Evolutionary conservation across 2,888 invertebrate species (phyloP).

Genomic region (Oscheius sp.): DNA sequence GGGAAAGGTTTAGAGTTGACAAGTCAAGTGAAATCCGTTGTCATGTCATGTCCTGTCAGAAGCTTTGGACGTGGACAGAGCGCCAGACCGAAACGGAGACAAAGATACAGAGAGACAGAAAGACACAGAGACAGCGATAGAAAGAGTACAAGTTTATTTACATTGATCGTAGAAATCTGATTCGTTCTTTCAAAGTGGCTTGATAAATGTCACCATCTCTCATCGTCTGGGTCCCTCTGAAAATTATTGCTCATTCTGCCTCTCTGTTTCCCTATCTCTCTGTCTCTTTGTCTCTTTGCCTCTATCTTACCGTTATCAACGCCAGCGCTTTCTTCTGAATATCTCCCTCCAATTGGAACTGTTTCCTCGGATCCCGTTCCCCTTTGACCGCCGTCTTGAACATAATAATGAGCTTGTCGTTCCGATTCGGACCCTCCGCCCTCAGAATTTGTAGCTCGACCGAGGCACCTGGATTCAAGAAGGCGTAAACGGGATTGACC

Average conservation of each 20-base stretch:
- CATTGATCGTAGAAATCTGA: too few species aligned
- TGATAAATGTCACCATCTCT: neutral
- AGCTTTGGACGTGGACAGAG: too few species aligned
- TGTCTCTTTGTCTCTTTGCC: neutral
- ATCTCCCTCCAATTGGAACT: slow-evolving; percentile 46
- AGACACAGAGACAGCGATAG: too few species aligned
- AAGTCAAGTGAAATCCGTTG: too few species aligned
- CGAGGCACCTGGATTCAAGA: slow-evolving; percentile 49
- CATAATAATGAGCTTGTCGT: slow-evolving; percentile 55
- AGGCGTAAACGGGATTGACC: slow-evolving; percentile 53
- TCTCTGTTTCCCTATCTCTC: neutral
- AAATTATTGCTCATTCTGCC: neutral
- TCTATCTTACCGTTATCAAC: slow-evolving; percentile 29
- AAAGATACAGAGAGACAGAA: too few species aligned
- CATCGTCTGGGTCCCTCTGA: slow-evolving; percentile 21
- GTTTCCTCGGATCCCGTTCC: slow-evolving; percentile 52
- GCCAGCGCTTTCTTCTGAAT: slow-evolving; percentile 34
- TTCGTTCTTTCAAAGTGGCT: too few species aligned
- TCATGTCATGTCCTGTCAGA: too few species aligned
- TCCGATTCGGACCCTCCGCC: slow-evolving; percentile 51
- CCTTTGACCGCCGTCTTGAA: slow-evolving; percentile 55
- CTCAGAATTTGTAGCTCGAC: slow-evolving; percentile 56
- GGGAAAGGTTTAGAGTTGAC: too few species aligned
- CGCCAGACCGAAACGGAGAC: too few species aligned
- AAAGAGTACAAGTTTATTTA: too few species aligned